phyloP scores from a whole-genome alignment of 35 echinoderm and acorn worm genomes.

The Holothuria glaberrima region DNA sequence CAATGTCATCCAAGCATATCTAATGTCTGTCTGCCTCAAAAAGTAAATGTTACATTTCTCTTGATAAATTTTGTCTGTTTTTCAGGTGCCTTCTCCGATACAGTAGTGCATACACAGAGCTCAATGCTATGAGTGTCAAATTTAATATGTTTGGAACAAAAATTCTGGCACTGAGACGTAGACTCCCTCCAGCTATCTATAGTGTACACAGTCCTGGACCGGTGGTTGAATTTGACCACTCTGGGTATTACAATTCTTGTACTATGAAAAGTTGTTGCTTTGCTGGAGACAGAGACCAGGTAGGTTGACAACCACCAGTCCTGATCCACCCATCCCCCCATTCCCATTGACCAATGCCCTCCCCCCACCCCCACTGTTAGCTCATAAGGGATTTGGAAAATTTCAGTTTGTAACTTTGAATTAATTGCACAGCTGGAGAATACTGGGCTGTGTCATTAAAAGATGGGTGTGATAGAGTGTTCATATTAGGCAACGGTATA shows the following conservation, averaged over 20 bases:
- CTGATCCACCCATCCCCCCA: no score
- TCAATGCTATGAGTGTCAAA: slow-evolving; percentile 96
- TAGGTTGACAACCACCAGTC: background rate
- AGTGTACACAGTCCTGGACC: slow-evolving; percentile 71
- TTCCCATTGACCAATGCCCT: no score
- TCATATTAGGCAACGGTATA: no score
- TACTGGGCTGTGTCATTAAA: no score
- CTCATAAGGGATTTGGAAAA: no score
- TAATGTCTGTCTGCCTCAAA: no score
- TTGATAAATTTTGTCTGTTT: background rate
- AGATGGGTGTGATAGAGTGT: no score
- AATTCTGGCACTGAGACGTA: slow-evolving; percentile 78
- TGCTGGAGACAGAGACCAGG: slow-evolving; percentile 97
- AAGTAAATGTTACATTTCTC: no score
- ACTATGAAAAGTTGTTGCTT: slow-evolving; percentile 99
- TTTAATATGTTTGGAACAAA: slow-evolving; percentile 85
- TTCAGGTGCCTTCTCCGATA: slow-evolving; percentile 87
- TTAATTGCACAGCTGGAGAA: no score
- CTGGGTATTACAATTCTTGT: slow-evolving; percentile 99
- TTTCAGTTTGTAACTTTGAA: no score
- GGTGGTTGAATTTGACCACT: slow-evolving; percentile 90
- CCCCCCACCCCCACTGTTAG: no score
- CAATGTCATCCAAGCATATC: no score
- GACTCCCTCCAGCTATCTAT: slow-evolving; percentile 89
- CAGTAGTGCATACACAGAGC: slow-evolving; percentile 85